phyloP scores from a whole-genome alignment of 2,113 vertebrate genomes.

The Ochotona princeps region DNA sequence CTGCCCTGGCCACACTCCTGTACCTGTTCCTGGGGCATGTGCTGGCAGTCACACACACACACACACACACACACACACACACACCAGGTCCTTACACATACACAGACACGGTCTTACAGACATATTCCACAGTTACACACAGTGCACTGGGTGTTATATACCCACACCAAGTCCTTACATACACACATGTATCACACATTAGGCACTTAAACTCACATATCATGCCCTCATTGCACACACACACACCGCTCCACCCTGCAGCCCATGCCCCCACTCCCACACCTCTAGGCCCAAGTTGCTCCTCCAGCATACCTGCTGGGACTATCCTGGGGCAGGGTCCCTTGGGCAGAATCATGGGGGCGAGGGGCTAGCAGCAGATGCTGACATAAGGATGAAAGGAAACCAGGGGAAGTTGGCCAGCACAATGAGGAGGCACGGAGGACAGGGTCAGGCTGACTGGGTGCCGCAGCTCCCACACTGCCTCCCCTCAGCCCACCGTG shows the following conservation, averaged over 20 bases:
- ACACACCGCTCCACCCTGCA: background rate
- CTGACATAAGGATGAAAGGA: background rate
- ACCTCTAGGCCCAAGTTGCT: background rate
- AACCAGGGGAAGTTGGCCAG: background rate
- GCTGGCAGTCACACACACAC: no score
- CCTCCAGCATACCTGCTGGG: background rate
- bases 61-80: no score
- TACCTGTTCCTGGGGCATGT: no score
- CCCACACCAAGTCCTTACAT: no score
- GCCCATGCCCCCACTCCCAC: background rate
- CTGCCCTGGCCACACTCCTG: accelerated
- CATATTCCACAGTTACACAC: no score
- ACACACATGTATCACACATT: no score
- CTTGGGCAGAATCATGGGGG: background rate
- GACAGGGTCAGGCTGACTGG: background rate
- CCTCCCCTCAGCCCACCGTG: background rate
- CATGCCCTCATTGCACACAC: no score
- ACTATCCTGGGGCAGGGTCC: background rate
- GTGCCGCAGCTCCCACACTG: background rate
- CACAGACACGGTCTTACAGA: no score
- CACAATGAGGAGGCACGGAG: no score
- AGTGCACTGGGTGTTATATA: no score
- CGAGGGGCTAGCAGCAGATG: no score
- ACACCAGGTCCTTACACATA: no score
- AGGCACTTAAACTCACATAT: background rate